Evolutionary conservation across 2,797 vertebrate genomes (phyloP).

Genomic region (Hippocampus kuda): DNA sequence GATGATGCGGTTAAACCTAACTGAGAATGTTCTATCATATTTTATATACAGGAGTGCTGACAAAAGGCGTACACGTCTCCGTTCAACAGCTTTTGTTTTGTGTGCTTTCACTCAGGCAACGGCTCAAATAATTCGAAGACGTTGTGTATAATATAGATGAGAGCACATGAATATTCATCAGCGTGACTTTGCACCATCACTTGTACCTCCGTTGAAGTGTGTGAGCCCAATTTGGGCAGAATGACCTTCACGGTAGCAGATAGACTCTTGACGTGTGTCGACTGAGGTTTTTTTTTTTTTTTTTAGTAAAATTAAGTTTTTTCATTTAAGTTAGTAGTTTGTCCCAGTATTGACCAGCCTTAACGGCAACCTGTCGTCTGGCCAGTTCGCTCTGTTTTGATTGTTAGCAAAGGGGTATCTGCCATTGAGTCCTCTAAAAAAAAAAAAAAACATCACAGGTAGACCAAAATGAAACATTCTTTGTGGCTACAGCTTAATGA

Average conservation of each 20-base stretch:
- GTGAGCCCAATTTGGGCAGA: slow-evolving; percentile 4
- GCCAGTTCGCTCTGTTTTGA: slow-evolving; percentile 15
- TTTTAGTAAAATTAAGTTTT: too few species aligned
- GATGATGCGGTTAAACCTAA: neutral
- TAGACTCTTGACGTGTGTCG: slow-evolving; percentile 7
- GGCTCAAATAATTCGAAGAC: neutral
- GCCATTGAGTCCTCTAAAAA: slow-evolving; percentile 10
- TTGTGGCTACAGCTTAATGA: neutral
- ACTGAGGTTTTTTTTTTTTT: slow-evolving; percentile 1
- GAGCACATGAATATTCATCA: slow-evolving; percentile 36
- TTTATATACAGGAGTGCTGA: neutral
- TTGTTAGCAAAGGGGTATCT: slow-evolving; percentile 10
- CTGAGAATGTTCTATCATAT: neutral
- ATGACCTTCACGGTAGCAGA: slow-evolving; percentile 24
- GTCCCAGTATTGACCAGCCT: slow-evolving; percentile 23
- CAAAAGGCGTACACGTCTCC: neutral
- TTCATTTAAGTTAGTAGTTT: slow-evolving; percentile 24
- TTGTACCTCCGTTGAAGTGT: slow-evolving; percentile 16
- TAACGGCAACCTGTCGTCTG: slow-evolving; percentile 30
- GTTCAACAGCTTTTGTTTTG: neutral
- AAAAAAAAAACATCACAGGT: slow-evolving; percentile 14
- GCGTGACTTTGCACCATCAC: slow-evolving; percentile 26
- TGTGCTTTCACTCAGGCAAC: neutral
- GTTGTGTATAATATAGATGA: slow-evolving; percentile 24
- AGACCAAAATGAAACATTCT: neutral